Evolutionary conservation across 2,888 invertebrate genomes (phyloP).

Genomic region (Nomada hirtipes): DNA sequence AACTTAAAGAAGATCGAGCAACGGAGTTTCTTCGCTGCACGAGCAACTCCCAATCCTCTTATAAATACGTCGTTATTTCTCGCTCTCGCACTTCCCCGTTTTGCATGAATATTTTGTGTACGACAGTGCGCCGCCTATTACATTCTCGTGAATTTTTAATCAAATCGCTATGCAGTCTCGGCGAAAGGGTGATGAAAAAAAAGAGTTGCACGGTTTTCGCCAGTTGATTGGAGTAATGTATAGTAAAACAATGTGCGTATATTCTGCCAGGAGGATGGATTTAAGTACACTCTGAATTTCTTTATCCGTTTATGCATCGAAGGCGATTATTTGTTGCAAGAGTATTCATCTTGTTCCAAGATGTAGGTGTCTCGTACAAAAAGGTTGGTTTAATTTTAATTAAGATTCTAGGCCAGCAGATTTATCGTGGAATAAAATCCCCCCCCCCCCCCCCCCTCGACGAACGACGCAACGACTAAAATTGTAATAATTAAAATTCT

Average conservation of each 20-base stretch:
- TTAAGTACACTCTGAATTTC: too few species aligned
- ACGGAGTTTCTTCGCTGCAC: slow-evolving; percentile 12
- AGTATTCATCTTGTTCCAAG: neutral
- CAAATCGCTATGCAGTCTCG: neutral
- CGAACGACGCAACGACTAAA: slow-evolving; percentile 17
- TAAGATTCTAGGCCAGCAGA: slow-evolving; percentile 18
- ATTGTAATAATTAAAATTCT: slow-evolving; percentile 57
- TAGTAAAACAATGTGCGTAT: neutral
- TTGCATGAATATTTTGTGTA: slow-evolving; percentile 6
- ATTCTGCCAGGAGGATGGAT: too few species aligned
- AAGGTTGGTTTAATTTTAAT: slow-evolving; percentile 44
- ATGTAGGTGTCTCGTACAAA: neutral
- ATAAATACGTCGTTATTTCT: neutral
- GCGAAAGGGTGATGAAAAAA: too few species aligned
- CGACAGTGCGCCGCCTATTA: neutral
- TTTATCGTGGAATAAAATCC: slow-evolving; percentile 26
- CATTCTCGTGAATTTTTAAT: slow-evolving; percentile 14
- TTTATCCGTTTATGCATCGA: too few species aligned
- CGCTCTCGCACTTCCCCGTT: neutral
- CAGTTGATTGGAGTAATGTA: neutral
- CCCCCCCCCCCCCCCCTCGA: neutral
- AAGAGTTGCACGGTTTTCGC: neutral
- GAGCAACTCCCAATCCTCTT: slow-evolving; percentile 22
- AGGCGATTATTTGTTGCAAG: too few species aligned
- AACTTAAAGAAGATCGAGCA: slow-evolving; percentile 33